Evolutionary conservation across 2,113 vertebrate genomes (phyloP), one percentile per base, ranked within the genome.

Genomic region (Nibea albiflora): DNA sequence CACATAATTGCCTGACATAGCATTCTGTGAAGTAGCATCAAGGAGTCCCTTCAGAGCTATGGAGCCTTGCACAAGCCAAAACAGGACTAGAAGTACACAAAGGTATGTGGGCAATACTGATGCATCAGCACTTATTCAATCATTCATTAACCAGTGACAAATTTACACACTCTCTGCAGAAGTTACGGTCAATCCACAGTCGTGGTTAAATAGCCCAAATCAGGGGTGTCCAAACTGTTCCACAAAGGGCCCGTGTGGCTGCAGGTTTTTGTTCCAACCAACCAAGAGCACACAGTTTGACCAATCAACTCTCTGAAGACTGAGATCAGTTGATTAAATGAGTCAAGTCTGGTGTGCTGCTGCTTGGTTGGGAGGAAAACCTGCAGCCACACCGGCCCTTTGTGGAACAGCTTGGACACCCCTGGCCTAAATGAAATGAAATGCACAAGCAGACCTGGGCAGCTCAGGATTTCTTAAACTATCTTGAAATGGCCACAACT

Each of bases 151-250:
- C 24, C 12, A 19, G 26, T 10, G 1, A 4, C 12, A 31, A 4
- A 28, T 8, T 8, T 28, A 28, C 24, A 58, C 56, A 5, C 22
- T 6, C 5, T 9, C 3, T 12, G 20, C 10, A 73, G 28, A 53
- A 46, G 31, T 54, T 0, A 79, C 66, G 52, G 69, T 52, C 66
- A 80, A 73, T 52, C 46, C 52, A 26, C 75, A 68, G n/a, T 20
- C 26, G 50, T 26, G 11, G 15, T 50, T 20, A 67, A 68, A 60
- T 10, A 39, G 35, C n/a, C 15, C 22, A 7, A 24, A 26, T 24
- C n/a, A n/a, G n/a, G n/a, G n/a, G n/a, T n/a, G n/a, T n/a, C n/a
- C n/a, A n/a, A n/a, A n/a, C n/a, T n/a, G n/a, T n/a, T n/a, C n/a
- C n/a, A n/a, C n/a, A n/a, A n/a, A n/a, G n/a, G n/a, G n/a, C n/a